Conservation (phyloP, 2,797 vertebrate species). For the Siniperca obscura region DNA sequence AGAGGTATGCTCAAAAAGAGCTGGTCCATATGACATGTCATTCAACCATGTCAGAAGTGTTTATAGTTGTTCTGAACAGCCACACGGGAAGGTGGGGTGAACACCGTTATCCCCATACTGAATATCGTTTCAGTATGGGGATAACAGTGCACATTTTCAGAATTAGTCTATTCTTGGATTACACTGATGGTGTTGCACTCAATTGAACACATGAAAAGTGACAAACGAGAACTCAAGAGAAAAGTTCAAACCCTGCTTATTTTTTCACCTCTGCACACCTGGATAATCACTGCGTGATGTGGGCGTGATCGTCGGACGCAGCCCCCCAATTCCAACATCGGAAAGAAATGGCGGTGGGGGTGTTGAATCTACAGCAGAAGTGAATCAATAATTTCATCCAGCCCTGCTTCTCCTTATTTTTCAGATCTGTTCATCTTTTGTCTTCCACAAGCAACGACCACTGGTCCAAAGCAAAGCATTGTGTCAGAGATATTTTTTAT, state of each 20-base stretch:
- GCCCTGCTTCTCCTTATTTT: background rate
- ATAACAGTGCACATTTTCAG: too few species aligned
- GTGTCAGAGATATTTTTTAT: background rate
- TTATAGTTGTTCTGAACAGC: background rate
- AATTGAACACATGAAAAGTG: too few species aligned
- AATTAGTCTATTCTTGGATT: too few species aligned
- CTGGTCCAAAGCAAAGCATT: background rate
- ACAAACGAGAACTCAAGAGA: too few species aligned
- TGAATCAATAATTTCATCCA: background rate
- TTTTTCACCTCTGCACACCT: too few species aligned
- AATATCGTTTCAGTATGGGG: background rate
- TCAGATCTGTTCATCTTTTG: background rate
- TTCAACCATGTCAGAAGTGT: background rate
- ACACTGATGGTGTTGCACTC: too few species aligned
- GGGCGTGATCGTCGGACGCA: background rate
- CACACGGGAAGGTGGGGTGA: background rate
- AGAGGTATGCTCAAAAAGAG: background rate
- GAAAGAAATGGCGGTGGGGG: too few species aligned
- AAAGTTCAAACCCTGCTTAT: too few species aligned
- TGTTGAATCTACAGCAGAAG: background rate
- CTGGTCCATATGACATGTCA: background rate
- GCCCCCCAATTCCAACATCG: too few species aligned
- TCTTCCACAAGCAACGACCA: background rate
- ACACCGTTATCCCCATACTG: too few species aligned
- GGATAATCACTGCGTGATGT: too few species aligned